Base-by-base conservation (phyloP, 2,888 invertebrate genomes). In the Eupithecia insigniata region DNA sequence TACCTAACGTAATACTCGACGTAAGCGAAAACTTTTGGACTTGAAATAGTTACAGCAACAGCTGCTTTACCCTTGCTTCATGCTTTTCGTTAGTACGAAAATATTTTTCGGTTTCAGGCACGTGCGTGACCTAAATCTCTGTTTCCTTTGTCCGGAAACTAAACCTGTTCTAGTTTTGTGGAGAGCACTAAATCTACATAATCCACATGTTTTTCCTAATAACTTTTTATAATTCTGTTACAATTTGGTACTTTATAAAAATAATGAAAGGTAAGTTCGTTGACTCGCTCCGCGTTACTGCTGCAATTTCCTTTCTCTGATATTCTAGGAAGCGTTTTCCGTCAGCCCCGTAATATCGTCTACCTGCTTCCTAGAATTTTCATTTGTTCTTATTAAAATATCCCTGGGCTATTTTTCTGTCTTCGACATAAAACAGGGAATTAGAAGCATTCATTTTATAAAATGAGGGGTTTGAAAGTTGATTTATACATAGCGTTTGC, bases 291-390 rank as follows among this genome's bases (percentile, higher is more conserved):
- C 66, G 62, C 67, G 32, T 64, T 16, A 30, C 16, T 69, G 32
- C 71, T 30, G 43, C 64, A 43, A 67, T 75, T 74, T 75, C 77
- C 79, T 77, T 79, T 79, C 76, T 79, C 74, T 73, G 69, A 22
- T 60, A 1, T 73, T 68, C 73, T 28, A 36, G 72, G 74, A 72
- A 76, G 30, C 58, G 65, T 65, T 73, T 73, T 70, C 68, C 71
- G 67, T 72, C 22, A 72, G 77, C 74, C 61, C 62, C 66, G 71
- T 67, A 71, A 65, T 66, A 26, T 14, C 30, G 34, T 46, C 43
- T 65, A 43, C 61, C 14, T 55, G 55, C 46, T 70, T 64, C 62
- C 32, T 55, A 26, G 69, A 61, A 69, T 32, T 61, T 32, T 62
- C 32, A 64, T 36, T 36, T 26, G 22, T 14, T 32, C 26, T 58